These are phyloP conservation scores for Apeltes quadracus DNA, from an alignment of 2,113 vertebrate genomes.

Conservation along the genomic window DNA sequence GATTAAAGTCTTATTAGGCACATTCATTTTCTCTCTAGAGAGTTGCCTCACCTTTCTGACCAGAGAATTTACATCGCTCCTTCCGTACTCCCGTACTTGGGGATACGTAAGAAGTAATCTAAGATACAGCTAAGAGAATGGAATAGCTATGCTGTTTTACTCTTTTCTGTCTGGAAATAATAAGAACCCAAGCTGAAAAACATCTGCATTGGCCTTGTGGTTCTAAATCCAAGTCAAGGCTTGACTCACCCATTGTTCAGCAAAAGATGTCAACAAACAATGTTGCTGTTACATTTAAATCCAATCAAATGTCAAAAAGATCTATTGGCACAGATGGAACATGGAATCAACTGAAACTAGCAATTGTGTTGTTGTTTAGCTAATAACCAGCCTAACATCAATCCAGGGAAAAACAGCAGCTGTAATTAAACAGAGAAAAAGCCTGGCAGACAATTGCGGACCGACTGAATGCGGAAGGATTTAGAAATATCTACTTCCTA, in stretches of 20 bases:
- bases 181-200: neutral
- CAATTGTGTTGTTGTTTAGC: neutral
- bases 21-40: too few species aligned
- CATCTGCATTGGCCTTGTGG: neutral
- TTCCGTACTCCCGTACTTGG: neutral
- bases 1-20: neutral
- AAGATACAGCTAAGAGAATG: neutral
- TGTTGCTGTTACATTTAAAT: neutral
- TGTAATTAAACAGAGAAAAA: too few species aligned
- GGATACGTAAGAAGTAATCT: neutral
- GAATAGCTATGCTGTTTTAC: neutral
- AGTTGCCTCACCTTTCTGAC: neutral
- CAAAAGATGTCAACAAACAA: slow-evolving; percentile 14
- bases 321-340: neutral
- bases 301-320: neutral
- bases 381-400: neutral
- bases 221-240: slow-evolving; percentile 2
- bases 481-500: too few species aligned
- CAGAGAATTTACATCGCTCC: neutral
- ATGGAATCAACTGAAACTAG: neutral
- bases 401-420: too few species aligned
- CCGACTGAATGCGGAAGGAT: too few species aligned
- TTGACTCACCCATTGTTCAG: slow-evolving; percentile 26
- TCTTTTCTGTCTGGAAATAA: neutral
- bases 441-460: too few species aligned